Conservation (phyloP, 2,797 vertebrate species). For the Distichodus sexfasciatus region DNA sequence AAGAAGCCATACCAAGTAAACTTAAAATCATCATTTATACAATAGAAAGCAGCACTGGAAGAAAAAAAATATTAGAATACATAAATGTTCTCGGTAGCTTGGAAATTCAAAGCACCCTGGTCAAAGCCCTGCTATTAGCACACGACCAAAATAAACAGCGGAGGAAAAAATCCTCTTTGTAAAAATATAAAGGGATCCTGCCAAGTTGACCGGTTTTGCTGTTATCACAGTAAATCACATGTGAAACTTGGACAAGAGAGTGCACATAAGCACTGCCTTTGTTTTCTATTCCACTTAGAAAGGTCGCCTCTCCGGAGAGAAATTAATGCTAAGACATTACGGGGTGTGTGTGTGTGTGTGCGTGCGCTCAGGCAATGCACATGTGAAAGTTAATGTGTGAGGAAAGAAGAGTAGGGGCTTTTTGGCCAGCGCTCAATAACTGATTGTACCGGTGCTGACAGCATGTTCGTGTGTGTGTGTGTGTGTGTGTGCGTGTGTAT, state of each 20-base stretch:
- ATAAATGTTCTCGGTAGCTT: slow-evolving; percentile 71
- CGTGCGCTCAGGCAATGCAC: slow-evolving; percentile 33
- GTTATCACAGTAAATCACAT: slow-evolving; percentile 73
- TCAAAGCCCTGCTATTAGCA: slow-evolving; percentile 52
- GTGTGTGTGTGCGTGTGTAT: not conserved
- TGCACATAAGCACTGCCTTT: slow-evolving; percentile 63
- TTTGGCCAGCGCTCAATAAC: slow-evolving; percentile 10
- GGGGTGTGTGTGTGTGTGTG: slow-evolving; percentile 44
- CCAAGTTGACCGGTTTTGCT: slow-evolving; percentile 65
- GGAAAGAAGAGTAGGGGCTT: slow-evolving; percentile 16
- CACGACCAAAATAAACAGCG: slow-evolving; percentile 55
- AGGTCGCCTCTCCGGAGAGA: slow-evolving; percentile 67
- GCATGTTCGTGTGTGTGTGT: slow-evolving; percentile 2
- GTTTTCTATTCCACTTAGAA: slow-evolving; percentile 76
- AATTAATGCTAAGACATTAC: slow-evolving; percentile 60
- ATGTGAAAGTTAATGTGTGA: slow-evolving; percentile 3
- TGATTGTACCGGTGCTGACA: slow-evolving; percentile 21
- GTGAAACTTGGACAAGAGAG: slow-evolving; percentile 51
- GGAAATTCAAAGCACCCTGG: slow-evolving; percentile 60
- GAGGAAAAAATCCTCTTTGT: slow-evolving; percentile 58
- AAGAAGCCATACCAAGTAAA: not conserved
- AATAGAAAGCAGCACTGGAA: slow-evolving; percentile 46
- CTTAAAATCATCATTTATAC: slow-evolving; percentile 31
- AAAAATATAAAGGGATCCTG: slow-evolving; percentile 57
- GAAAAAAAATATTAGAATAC: slow-evolving; percentile 61